Evolutionary conservation across 2,113 vertebrate genomes (phyloP).

Genomic region (Myiozetetes cayanensis): DNA sequence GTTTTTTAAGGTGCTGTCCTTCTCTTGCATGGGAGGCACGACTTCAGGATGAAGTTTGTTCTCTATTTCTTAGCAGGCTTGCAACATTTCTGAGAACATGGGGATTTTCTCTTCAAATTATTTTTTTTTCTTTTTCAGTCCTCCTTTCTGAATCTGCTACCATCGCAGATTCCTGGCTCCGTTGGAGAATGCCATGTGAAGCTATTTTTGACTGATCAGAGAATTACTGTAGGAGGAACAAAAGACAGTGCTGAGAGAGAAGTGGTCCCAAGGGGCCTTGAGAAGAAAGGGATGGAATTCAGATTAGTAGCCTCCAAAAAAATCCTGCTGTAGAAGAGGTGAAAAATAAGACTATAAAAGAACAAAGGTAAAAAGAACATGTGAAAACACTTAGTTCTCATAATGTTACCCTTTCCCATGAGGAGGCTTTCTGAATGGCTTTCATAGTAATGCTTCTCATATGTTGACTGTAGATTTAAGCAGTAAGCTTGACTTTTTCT

Average conservation of each 20-base stretch:
- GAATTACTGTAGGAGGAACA: conserved; percentile 8
- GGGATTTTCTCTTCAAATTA: not conserved
- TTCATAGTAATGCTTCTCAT: conserved; percentile 64
- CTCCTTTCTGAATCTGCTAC: not conserved
- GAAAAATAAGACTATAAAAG: conserved; percentile 61
- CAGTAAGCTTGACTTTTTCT: conserved; percentile 15
- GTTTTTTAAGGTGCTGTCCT: not conserved
- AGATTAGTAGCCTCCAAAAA: conserved; percentile 43
- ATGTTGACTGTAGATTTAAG: conserved; percentile 48
- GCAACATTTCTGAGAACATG: not conserved
- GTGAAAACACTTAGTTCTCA: conserved; percentile 65
- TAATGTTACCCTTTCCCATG: conserved; percentile 58
- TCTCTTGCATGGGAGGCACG: not conserved
- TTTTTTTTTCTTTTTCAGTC: not conserved
- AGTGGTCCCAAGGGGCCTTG: not conserved
- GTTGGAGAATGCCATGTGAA: not conserved
- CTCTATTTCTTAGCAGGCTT: not conserved
- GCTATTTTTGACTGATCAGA: conserved; percentile 3
- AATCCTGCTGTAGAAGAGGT: not conserved
- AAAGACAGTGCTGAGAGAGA: not conserved
- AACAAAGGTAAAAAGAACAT: conserved; percentile 66
- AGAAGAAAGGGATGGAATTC: conserved; percentile 50
- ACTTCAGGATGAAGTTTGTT: not conserved
- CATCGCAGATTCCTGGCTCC: not conserved
- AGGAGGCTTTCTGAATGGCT: conserved; percentile 42